phyloP scores from a whole-genome alignment of 1,140 invertebrate species.

The Luehdorfia chinensis region DNA sequence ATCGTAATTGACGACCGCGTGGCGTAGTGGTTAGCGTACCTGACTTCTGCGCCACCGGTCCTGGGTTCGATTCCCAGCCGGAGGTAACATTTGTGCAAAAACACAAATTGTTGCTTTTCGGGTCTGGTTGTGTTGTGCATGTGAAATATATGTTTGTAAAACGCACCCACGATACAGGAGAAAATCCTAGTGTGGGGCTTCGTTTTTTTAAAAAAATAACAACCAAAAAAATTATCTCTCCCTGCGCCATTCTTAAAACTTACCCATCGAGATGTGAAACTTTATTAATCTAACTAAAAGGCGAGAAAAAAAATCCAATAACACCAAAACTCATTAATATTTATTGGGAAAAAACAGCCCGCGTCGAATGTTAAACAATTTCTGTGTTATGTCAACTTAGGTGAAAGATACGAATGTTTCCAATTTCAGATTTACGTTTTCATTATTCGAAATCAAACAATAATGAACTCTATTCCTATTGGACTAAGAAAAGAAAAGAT shows the following conservation, averaged over 20 bases:
- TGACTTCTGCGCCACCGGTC: no score
- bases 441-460: conserved; percentile 14
- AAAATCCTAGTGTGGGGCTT: no score
- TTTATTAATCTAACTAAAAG: conserved; percentile 66
- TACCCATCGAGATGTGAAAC: conserved; percentile 31
- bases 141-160: no score
- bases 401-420: conserved; percentile 39
- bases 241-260: conserved; percentile 2
- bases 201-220: no score
- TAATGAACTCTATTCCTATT: conserved; percentile 20
- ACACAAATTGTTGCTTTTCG: no score
- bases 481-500: conserved; percentile 19
- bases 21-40: no score
- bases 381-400: conserved; percentile 58
- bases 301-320: conserved; percentile 47
- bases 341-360: conserved; percentile 66
- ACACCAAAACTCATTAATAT: conserved; percentile 65
- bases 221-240: not conserved
- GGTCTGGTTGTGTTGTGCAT: no score
- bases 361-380: conserved; percentile 69
- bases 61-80: no score
- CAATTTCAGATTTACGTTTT: conserved; percentile 20
- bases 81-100: no score
- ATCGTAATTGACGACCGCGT: no score
- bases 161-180: no score